Conservation (phyloP, 1,140 invertebrate genomes). For the Chrysoperla carnea region DNA sequence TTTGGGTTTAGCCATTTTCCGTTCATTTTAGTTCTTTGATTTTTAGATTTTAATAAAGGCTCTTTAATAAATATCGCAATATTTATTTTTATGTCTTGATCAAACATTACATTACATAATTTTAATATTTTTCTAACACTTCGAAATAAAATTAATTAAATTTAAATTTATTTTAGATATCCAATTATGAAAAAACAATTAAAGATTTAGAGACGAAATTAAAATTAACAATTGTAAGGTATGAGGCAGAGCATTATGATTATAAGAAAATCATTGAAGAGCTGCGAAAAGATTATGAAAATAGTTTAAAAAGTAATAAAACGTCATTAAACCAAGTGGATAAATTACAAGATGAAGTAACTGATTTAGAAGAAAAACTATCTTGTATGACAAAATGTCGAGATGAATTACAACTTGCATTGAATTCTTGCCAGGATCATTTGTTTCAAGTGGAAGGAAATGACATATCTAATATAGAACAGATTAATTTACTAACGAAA, state of each 20-base stretch:
- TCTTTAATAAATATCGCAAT: too few relatives aligned
- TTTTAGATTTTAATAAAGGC: too few relatives aligned
- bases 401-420: conserved; percentile 7
- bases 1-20: too few relatives aligned
- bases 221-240: neutral
- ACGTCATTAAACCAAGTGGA: neutral
- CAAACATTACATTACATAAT: too few relatives aligned
- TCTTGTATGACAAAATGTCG: conserved; percentile 8
- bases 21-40: too few relatives aligned
- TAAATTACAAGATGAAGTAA: conserved; percentile 7
- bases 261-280: neutral
- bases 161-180: neutral
- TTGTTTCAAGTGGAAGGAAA: conserved; percentile 5
- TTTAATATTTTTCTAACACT: too few relatives aligned
- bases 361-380: conserved; percentile 10
- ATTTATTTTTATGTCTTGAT: too few relatives aligned
- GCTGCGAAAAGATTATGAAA: neutral
- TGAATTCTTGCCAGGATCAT: too few relatives aligned
- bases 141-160: too few relatives aligned
- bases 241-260: neutral
- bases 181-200: neutral
- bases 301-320: neutral
- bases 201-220: neutral
- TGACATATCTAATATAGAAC: conserved; percentile 8
- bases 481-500: conserved; percentile 15